A percentile compares a stretch with the other conserved stretches of the same genome.
These are phyloP conservation scores for Leptopilina syphax DNA, from an alignment of 2,888 invertebrate genomes.

Conservation along the genomic window DNA sequence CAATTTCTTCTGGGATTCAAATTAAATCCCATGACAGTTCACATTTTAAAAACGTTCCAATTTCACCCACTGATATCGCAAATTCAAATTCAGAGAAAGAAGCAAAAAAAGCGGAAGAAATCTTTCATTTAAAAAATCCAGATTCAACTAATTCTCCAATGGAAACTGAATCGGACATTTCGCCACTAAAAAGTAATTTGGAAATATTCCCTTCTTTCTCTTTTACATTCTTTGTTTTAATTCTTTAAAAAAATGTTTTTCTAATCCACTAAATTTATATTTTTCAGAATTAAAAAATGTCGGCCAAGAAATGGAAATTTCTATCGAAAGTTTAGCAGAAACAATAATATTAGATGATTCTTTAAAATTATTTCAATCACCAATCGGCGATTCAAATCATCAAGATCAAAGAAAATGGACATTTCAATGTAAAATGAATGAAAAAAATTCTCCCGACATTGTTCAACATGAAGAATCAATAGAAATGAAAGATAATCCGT, in stretches of 20 bases:
- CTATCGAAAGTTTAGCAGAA: neutral
- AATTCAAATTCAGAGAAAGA: neutral
- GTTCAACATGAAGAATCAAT: neutral
- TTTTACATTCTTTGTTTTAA: too few relatives aligned
- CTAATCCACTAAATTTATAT: neutral
- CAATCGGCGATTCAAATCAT: slow-evolving; percentile 16
- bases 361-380: neutral
- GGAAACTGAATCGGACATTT: neutral
- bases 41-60: neutral
- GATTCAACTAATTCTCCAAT: neutral
- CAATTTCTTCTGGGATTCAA: neutral
- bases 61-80: neutral
- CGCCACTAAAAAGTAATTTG: too few relatives aligned
- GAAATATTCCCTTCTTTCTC: too few relatives aligned
- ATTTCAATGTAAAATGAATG: neutral
- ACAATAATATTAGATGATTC: slow-evolving; percentile 1
- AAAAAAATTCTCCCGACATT: neutral
- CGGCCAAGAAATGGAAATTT: neutral
- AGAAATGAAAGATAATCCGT: neutral
- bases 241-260: too few relatives aligned
- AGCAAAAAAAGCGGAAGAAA: neutral
- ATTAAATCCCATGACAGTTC: neutral
- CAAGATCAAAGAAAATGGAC: neutral
- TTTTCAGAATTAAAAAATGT: neutral
- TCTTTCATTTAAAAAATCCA: neutral